These are phyloP conservation scores for Pipra filicauda DNA, from an alignment of 2,113 vertebrate genomes.

Conservation along the genomic window DNA sequence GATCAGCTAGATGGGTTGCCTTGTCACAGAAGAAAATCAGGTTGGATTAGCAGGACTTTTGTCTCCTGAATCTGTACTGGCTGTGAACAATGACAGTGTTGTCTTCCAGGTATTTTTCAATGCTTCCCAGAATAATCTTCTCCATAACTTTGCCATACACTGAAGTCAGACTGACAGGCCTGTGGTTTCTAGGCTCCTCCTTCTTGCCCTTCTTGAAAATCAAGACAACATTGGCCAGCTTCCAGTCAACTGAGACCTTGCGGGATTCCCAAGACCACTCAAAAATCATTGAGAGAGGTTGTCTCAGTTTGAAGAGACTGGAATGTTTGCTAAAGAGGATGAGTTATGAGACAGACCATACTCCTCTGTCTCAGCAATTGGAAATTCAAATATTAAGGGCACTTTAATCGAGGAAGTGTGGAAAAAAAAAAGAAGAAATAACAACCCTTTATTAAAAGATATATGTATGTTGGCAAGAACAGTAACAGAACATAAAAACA, in stretches of 20 bases:
- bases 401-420: no score
- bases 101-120: neutral
- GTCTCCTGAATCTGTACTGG: neutral
- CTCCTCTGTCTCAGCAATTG: no score
- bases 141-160: neutral
- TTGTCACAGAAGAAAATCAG: neutral
- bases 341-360: no score
- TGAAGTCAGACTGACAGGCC: neutral
- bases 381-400: no score
- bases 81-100: neutral
- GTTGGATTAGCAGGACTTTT: neutral
- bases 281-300: neutral
- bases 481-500: no score
- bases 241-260: neutral
- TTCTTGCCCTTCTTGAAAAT: neutral
- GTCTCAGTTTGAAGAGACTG: no score
- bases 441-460: no score
- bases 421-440: no score
- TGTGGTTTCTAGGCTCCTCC: neutral
- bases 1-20: neutral
- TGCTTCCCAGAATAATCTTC: neutral
- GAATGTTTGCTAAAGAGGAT: no score
- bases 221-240: rapidly evolving
- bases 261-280: neutral
- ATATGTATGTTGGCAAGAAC: no score